Evolutionary conservation across 2,888 invertebrate species (phyloP).

Genomic region (Drosophila heteroneura): DNA sequence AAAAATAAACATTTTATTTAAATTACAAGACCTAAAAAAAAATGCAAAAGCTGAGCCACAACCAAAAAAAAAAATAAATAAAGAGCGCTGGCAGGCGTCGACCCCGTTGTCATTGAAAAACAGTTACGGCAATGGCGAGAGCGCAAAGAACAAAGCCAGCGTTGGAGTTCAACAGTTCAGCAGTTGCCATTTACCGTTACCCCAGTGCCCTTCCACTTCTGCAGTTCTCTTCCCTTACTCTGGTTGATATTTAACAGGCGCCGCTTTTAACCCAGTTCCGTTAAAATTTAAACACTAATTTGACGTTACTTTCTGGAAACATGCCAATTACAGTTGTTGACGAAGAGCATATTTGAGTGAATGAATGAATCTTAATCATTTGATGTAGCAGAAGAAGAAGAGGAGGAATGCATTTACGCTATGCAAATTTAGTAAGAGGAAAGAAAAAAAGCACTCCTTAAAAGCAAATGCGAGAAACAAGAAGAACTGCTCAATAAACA

Average conservation of each 20-base stretch:
- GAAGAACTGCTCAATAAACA: slow-evolving; percentile 42
- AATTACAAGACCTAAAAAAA: slow-evolving; percentile 24
- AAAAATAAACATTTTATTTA: slow-evolving; percentile 27
- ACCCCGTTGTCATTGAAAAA: slow-evolving; percentile 77
- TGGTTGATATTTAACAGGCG: slow-evolving; percentile 41
- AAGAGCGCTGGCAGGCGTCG: slow-evolving; percentile 35
- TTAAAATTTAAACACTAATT: slow-evolving; percentile 46
- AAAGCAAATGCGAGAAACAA: slow-evolving; percentile 13
- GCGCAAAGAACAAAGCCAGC: slow-evolving; percentile 33
- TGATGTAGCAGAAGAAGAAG: background rate
- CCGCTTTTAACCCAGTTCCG: slow-evolving; percentile 48
- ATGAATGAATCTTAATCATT: slow-evolving; percentile 14
- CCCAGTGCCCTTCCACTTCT: slow-evolving; percentile 10
- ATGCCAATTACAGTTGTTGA: slow-evolving; percentile 50
- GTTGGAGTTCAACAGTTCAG: slow-evolving; percentile 38
- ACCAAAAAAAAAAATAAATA: slow-evolving; percentile 25
- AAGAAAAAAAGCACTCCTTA: slow-evolving; percentile 8
- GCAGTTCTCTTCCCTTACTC: background rate
- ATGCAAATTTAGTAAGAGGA: slow-evolving; percentile 34
- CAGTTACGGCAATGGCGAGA: slow-evolving; percentile 57
- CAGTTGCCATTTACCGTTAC: slow-evolving; percentile 51
- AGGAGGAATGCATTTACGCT: slow-evolving; percentile 6
- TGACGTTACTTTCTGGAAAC: slow-evolving; percentile 45
- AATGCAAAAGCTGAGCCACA: slow-evolving; percentile 35
- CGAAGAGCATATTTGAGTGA: slow-evolving; percentile 11